Evolutionary conservation across 2,113 vertebrate species (phyloP).

Genomic region (Lepisosteus oculatus): DNA sequence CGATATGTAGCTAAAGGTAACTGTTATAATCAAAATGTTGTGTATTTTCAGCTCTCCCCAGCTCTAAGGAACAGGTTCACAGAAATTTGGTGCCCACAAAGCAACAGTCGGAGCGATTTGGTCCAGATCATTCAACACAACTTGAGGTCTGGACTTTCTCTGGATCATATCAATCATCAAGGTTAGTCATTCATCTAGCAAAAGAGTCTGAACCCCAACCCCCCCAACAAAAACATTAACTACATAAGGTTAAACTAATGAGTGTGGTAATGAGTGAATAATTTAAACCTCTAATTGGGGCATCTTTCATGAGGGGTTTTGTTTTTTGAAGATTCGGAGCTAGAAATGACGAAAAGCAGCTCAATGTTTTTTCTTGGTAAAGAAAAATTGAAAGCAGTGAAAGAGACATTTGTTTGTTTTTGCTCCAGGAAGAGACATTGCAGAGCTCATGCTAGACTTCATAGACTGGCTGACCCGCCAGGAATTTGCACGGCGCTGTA

Average conservation of each 20-base stretch:
- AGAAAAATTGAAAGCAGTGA: too few species aligned
- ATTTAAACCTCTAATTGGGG: too few species aligned
- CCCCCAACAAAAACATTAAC: too few species aligned
- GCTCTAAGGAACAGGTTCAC: constrained; percentile 95
- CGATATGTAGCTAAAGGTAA: too few species aligned
- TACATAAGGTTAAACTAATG: too few species aligned
- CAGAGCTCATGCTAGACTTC: constrained; percentile 91
- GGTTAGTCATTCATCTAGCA: constrained; percentile 40
- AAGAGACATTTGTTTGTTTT: not conserved
- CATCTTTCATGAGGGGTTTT: too few species aligned
- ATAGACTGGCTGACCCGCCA: constrained; percentile 86
- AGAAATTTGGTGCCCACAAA: constrained; percentile 96
- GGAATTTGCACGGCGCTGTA: constrained; percentile 86
- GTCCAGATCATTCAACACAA: constrained; percentile 86
- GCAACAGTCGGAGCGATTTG: constrained; percentile 78
- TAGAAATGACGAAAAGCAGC: too few species aligned
- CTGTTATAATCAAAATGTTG: constrained; percentile 7
- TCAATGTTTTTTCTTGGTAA: not conserved
- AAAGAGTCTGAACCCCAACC: too few species aligned
- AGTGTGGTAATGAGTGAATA: too few species aligned
- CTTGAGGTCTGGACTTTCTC: constrained; percentile 73
- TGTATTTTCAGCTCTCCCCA: constrained; percentile 80
- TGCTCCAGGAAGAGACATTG: constrained; percentile 73
- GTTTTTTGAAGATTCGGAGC: too few species aligned
- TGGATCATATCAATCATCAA: constrained; percentile 57